phyloP scores from a whole-genome alignment of 2,888 invertebrate species.

The Drosophila formosana region DNA sequence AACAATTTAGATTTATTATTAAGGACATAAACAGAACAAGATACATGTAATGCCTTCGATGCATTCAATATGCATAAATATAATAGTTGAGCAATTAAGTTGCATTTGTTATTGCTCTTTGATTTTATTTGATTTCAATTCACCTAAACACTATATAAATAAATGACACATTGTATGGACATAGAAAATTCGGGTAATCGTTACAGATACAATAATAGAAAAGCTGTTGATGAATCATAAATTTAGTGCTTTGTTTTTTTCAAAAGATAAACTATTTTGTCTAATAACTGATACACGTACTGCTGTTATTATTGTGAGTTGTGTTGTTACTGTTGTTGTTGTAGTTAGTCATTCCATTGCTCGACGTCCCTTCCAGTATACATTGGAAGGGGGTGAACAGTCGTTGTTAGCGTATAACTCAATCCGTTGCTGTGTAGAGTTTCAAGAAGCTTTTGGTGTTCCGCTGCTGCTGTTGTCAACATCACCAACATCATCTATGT shows the following conservation, averaged over 20 bases:
- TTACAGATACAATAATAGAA: slow-evolving; percentile 58
- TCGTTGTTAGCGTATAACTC: slow-evolving; percentile 60
- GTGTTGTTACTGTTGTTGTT: slow-evolving; percentile 40
- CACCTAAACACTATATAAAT: slow-evolving; percentile 71
- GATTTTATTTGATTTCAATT: slow-evolving; percentile 30
- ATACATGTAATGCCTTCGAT: slow-evolving; percentile 35
- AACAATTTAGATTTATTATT: slow-evolving; percentile 52
- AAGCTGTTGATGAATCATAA: slow-evolving; percentile 72
- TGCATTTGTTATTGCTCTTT: slow-evolving; percentile 31
- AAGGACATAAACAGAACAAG: slow-evolving; percentile 50
- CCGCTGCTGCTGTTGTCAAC: slow-evolving; percentile 38
- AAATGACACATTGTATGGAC: slow-evolving; percentile 78
- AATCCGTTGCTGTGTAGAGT: slow-evolving; percentile 56
- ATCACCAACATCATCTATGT: slow-evolving; percentile 66
- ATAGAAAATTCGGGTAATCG: slow-evolving; percentile 72
- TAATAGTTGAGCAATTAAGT: slow-evolving; percentile 52
- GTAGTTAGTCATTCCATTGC: slow-evolving; percentile 68
- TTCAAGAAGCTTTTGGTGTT: slow-evolving; percentile 21
- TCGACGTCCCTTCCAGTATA: slow-evolving; percentile 90
- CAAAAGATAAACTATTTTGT: slow-evolving; percentile 42
- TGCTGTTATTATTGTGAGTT: slow-evolving; percentile 36
- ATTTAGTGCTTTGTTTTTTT: slow-evolving; percentile 39
- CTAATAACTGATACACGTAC: slow-evolving; percentile 86
- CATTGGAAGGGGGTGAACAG: slow-evolving; percentile 86
- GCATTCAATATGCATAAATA: slow-evolving; percentile 29